These are phyloP conservation scores for Neotoma lepida DNA, from an alignment of 2,113 vertebrate species.

Conservation along the genomic window DNA sequence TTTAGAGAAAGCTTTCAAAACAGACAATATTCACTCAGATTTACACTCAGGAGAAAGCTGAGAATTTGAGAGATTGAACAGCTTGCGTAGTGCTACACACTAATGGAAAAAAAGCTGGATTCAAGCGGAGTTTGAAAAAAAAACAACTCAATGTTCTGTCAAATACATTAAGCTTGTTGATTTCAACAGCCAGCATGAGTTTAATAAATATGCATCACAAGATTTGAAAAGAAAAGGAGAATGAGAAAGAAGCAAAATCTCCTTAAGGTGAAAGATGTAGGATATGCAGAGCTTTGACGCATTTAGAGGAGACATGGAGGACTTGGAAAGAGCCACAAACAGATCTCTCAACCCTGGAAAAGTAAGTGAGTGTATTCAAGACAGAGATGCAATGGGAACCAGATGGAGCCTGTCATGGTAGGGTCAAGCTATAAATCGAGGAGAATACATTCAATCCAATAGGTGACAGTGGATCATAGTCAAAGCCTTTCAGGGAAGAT, in stretches of 20 bases:
- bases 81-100: not conserved
- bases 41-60: not conserved
- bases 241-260: not conserved
- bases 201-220: not conserved
- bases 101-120: not conserved
- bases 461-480: not conserved
- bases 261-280: not conserved
- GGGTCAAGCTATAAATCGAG: fast-evolving
- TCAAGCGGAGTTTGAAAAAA: not conserved
- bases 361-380: not conserved
- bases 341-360: too few relatives aligned
- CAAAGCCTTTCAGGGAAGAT: not conserved
- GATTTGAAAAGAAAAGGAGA: not conserved
- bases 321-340: fast-evolving
- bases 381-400: not conserved
- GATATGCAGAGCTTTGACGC: not conserved
- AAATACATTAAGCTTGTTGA: not conserved
- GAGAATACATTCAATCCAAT: fast-evolving
- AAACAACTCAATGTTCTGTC: not conserved
- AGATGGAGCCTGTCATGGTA: fast-evolving
- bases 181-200: not conserved
- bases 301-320: not conserved
- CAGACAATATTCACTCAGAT: not conserved
- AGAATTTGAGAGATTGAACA: not conserved
- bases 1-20: conserved; percentile 9